Conservation (phyloP, 1,140 invertebrate genomes). For the Aethina tumida region DNA sequence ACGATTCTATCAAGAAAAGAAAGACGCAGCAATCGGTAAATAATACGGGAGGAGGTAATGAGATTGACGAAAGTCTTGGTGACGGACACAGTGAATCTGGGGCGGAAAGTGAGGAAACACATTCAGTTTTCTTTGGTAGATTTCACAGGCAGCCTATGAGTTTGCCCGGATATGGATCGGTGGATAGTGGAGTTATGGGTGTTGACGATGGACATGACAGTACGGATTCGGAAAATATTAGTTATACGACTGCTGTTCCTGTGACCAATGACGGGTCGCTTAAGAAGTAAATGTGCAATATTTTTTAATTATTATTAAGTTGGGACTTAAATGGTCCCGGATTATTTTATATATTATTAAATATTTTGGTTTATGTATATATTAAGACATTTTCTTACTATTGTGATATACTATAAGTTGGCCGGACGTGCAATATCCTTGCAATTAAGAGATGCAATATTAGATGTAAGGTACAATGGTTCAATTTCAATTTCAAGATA, state of each 20-base stretch:
- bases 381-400: too few species aligned
- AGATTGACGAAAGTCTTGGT: slow-evolving; percentile 59
- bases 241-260: slow-evolving; percentile 39
- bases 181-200: slow-evolving; percentile 20
- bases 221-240: slow-evolving; percentile 41
- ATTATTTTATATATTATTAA: too few species aligned
- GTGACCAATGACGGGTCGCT: slow-evolving; percentile 4
- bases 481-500: too few species aligned
- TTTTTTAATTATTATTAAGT: too few species aligned
- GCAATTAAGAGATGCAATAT: too few species aligned
- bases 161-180: slow-evolving; percentile 7
- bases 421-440: too few species aligned
- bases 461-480: too few species aligned
- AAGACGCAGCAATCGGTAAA: not conserved
- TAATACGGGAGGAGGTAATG: slow-evolving; percentile 46
- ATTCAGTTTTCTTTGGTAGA: slow-evolving; percentile 67
- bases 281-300: not conserved
- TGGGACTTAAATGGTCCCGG: too few species aligned
- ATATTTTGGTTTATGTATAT: too few species aligned
- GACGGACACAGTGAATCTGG: slow-evolving; percentile 74
- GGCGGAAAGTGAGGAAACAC: slow-evolving; percentile 72
- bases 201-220: slow-evolving; percentile 16
- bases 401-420: too few species aligned
- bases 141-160: slow-evolving; percentile 37
- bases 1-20: slow-evolving; percentile 34